Evolutionary conservation across 1,140 invertebrate genomes (phyloP).

Genomic region (Pogonomyrmex barbatus): DNA sequence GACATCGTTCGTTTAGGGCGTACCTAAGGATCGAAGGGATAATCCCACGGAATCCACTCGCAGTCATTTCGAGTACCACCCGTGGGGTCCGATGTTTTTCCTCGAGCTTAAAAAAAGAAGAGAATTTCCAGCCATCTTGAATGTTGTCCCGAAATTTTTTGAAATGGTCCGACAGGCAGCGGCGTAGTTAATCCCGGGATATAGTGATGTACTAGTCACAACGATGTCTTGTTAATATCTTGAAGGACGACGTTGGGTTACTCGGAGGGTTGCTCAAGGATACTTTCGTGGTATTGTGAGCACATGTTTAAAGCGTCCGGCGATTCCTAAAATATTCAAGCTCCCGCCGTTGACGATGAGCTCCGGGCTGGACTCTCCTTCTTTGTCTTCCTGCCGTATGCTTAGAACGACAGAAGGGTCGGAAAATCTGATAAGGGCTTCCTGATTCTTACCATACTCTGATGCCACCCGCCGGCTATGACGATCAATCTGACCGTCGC

Average conservation of each 20-base stretch:
- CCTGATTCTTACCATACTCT: conserved; percentile 80
- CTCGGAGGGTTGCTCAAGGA: conserved; percentile 77
- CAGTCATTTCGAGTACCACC: conserved; percentile 16
- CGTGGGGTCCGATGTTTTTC: conserved; percentile 48
- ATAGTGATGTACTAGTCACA: conserved; percentile 76
- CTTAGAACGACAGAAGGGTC: conserved; percentile 79
- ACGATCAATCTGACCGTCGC: conserved; percentile 61
- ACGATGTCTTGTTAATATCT: conserved; percentile 85
- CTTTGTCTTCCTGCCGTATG: conserved; percentile 62
- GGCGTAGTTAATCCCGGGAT: conserved; percentile 74
- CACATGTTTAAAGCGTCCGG: conserved; percentile 75
- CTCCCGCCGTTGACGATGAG: conserved; percentile 75
- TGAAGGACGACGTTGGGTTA: conserved; percentile 70
- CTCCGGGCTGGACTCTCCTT: conserved; percentile 19
- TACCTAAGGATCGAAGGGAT: conserved; percentile 61
- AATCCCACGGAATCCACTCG: conserved; percentile 73
- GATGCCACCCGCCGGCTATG: conserved; percentile 65
- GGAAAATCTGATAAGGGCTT: conserved; percentile 86
- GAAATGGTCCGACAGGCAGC: conserved; percentile 75
- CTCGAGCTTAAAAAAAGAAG: neutral
- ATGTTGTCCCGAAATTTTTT: conserved; percentile 69
- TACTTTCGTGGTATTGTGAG: conserved; percentile 80
- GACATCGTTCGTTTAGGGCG: conserved; percentile 29
- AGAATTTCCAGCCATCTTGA: conserved; percentile 47
- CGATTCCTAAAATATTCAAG: conserved; percentile 85